These are phyloP conservation scores for Clarias laeviceps DNA, from an alignment of 2,797 vertebrate genomes.

Conservation along the genomic window DNA sequence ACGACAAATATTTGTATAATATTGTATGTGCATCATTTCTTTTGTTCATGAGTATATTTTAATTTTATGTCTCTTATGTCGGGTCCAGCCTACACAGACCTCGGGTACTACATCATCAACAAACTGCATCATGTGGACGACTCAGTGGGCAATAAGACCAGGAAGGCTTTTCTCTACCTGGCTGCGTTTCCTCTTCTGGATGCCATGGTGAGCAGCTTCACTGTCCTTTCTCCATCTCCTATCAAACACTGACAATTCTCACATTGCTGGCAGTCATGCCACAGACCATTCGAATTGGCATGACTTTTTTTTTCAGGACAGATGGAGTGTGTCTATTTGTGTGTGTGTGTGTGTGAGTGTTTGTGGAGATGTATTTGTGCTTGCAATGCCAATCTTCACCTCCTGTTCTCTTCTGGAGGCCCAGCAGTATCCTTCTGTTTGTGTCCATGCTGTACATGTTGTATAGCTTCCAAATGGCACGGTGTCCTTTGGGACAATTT, in stretches of 20 bases:
- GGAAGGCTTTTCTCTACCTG: constrained; percentile 94
- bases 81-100: constrained; percentile 89
- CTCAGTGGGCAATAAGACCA: constrained; percentile 92
- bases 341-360: background rate
- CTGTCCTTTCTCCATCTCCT: background rate
- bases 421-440: constrained; percentile 23
- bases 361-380: background rate
- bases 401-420: constrained; percentile 26
- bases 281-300: constrained; percentile 26
- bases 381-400: background rate
- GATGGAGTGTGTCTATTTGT: constrained; percentile 34
- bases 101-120: constrained; percentile 99
- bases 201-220: constrained; percentile 87
- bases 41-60: background rate
- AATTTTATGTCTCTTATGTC: background rate
- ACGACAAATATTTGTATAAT: too few species aligned
- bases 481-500: background rate
- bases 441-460: constrained; percentile 8
- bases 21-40: too few species aligned
- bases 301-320: constrained; percentile 21
- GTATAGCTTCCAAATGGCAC: constrained; percentile 17
- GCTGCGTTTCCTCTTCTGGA: constrained; percentile 97
- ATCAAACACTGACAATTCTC: constrained; percentile 6
- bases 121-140: constrained; percentile 98
- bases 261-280: background rate